A percentile compares a stretch with the other conserved stretches of the same genome.
Evolutionary conservation across 2,888 invertebrate genomes (phyloP).

Genomic region (Epinotia brunnichana): DNA sequence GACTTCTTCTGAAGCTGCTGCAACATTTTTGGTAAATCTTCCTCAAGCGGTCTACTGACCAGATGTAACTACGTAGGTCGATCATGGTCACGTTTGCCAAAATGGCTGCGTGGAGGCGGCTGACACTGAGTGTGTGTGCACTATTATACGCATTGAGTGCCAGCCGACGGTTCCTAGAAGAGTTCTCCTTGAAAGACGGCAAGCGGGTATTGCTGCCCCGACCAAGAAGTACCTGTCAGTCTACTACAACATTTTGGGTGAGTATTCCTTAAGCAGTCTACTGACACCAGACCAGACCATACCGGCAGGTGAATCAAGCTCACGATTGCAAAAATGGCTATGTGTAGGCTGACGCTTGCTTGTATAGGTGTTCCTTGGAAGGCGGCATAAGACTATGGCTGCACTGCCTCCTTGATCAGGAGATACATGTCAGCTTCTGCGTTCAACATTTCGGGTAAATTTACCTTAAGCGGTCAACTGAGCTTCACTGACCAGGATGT

Average conservation of each 20-base stretch:
- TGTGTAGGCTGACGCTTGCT: slow-evolving; percentile 84
- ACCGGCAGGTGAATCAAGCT: too few relatives aligned
- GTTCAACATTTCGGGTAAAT: slow-evolving; percentile 86
- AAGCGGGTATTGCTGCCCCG: slow-evolving; percentile 83
- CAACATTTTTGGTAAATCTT: slow-evolving; percentile 1
- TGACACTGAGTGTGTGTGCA: slow-evolving; percentile 71
- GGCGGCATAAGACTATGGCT: slow-evolving; percentile 85
- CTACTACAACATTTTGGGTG: too few relatives aligned
- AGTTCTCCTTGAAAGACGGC: slow-evolving; percentile 84
- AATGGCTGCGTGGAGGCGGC: slow-evolving; percentile 52
- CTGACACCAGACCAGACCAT: too few relatives aligned
- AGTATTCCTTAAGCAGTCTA: too few relatives aligned
- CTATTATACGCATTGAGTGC: slow-evolving; percentile 87
- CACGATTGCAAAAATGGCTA: too few relatives aligned
- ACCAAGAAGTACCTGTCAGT: too few relatives aligned
- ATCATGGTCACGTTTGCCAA: too few relatives aligned
- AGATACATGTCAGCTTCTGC: slow-evolving; percentile 87
- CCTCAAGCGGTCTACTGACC: too few relatives aligned
- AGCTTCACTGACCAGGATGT: too few relatives aligned
- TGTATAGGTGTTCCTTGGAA: slow-evolving; percentile 85
- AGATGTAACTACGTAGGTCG: too few relatives aligned
- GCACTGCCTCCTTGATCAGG: slow-evolving; percentile 81
- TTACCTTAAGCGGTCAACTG: too few relatives aligned
- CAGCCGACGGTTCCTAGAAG: slow-evolving; percentile 86
- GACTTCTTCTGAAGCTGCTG: too few relatives aligned